Conservation (phyloP, 1,140 invertebrate species). For the Neodiprion lecontei region DNA sequence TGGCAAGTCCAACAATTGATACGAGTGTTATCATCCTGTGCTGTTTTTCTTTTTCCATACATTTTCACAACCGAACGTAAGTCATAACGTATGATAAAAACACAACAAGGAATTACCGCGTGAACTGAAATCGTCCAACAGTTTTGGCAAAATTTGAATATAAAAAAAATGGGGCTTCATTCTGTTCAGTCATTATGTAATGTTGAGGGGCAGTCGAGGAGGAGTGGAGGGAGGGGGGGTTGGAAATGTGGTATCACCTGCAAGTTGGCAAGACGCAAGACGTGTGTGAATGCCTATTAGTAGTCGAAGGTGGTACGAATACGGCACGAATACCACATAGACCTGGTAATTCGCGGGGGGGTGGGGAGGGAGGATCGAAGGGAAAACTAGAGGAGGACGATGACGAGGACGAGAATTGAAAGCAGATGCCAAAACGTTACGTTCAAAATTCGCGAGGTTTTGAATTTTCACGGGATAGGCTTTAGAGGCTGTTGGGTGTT, state of each 20-base stretch:
- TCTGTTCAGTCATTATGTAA: not conserved
- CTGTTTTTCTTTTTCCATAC: conserved; percentile 18
- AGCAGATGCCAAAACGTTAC: conserved; percentile 25
- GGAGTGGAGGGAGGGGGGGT: too few relatives aligned
- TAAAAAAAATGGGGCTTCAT: not conserved
- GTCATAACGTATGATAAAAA: not conserved
- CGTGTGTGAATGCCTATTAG: too few relatives aligned
- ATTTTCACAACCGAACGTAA: not conserved
- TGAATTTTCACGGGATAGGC: conserved; percentile 20
- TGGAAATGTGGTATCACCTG: too few relatives aligned
- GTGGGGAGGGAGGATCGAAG: not conserved
- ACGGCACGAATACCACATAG: too few relatives aligned
- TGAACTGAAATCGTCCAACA: not conserved
- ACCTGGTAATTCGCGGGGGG: not conserved
- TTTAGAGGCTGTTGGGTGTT: not conserved
- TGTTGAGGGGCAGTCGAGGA: not conserved
- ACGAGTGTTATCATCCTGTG: not conserved
- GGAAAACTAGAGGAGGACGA: conserved; percentile 22
- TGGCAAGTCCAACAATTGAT: not conserved
- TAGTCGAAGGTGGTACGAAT: too few relatives aligned
- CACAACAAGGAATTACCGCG: not conserved
- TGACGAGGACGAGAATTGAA: conserved; percentile 4
- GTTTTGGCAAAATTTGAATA: not conserved
- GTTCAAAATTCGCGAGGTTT: conserved; percentile 22
- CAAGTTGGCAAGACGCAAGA: too few relatives aligned